A percentile compares a stretch with the other conserved stretches of the same genome.
phyloP scores from a whole-genome alignment of 1,140 invertebrate genomes.

The Batillaria attramentaria region DNA sequence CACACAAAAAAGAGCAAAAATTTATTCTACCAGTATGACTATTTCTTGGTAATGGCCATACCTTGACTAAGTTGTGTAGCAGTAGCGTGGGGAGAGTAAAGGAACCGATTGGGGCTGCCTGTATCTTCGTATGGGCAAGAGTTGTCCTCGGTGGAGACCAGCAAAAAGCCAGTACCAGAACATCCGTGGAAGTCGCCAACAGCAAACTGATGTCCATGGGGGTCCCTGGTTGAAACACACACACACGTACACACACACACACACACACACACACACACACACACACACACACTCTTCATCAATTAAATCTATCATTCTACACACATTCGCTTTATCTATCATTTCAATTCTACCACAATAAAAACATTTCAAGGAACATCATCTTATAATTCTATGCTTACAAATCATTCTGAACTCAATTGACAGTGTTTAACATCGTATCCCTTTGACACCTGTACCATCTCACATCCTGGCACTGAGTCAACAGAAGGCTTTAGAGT shows the following conservation, averaged over 20 bases:
- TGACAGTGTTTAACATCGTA: too few species aligned
- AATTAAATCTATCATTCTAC: too few species aligned
- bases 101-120: slow-evolving; percentile 42
- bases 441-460: too few species aligned
- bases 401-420: too few species aligned
- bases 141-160: slow-evolving; percentile 53
- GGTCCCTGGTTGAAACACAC: slow-evolving; percentile 37
- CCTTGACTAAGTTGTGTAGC: slow-evolving; percentile 23
- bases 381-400: too few species aligned
- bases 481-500: too few species aligned
- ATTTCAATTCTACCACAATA: too few species aligned
- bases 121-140: slow-evolving; percentile 51
- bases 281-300: too few species aligned
- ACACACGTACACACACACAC: not conserved
- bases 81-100: slow-evolving; percentile 39
- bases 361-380: too few species aligned
- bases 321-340: too few species aligned
- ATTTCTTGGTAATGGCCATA: not conserved
- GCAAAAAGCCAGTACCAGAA: slow-evolving; percentile 54
- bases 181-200: slow-evolving; percentile 46
- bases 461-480: too few species aligned
- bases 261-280: not conserved
- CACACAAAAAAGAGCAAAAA: not conserved
- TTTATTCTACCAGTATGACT: not conserved
- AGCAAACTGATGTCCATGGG: slow-evolving; percentile 51